These are phyloP conservation scores for Periophthalmodon schlosseri DNA, from an alignment of 2,113 vertebrate genomes.

Conservation along the genomic window DNA sequence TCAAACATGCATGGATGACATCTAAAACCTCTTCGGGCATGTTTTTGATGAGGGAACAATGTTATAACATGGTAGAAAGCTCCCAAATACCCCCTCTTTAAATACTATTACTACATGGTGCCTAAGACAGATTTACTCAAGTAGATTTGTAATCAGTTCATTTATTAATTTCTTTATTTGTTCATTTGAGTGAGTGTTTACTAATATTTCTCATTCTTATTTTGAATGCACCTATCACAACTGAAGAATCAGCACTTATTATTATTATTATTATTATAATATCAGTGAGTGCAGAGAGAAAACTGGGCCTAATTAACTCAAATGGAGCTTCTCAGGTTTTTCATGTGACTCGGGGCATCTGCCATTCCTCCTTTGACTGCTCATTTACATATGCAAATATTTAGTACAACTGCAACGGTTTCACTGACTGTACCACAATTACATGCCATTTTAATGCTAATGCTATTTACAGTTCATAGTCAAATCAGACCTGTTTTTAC, in stretches of 20 bases:
- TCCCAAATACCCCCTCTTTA: too few relatives aligned
- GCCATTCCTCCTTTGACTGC: conserved; percentile 33
- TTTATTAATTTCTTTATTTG: background rate
- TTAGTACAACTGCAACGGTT: conserved; percentile 35
- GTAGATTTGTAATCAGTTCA: too few relatives aligned
- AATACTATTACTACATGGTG: too few relatives aligned
- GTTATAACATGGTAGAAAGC: too few relatives aligned
- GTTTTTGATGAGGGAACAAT: too few relatives aligned
- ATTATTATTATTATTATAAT: conserved; percentile 19
- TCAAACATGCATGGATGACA: too few relatives aligned
- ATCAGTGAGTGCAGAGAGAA: conserved; percentile 42
- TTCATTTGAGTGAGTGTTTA: background rate
- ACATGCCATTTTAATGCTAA: conserved; percentile 30
- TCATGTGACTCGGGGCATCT: conserved; percentile 40
- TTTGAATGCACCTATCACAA: conserved; percentile 6
- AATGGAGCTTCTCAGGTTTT: conserved; percentile 54
- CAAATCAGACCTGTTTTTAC: conserved; percentile 22
- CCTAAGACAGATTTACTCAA: too few relatives aligned
- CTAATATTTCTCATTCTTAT: background rate
- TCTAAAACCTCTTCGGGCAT: too few relatives aligned
- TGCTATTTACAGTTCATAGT: conserved; percentile 11
- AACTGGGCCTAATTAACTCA: conserved; percentile 60
- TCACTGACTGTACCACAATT: conserved; percentile 44
- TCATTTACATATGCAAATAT: conserved; percentile 44
- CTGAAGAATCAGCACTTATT: conserved; percentile 47